Percentiles rank a stretch among this genome's conserved stretches.
These are phyloP conservation scores for Stomatorhinus ivindoensis DNA, from an alignment of 2,113 vertebrate species.

Conservation along the genomic window DNA sequence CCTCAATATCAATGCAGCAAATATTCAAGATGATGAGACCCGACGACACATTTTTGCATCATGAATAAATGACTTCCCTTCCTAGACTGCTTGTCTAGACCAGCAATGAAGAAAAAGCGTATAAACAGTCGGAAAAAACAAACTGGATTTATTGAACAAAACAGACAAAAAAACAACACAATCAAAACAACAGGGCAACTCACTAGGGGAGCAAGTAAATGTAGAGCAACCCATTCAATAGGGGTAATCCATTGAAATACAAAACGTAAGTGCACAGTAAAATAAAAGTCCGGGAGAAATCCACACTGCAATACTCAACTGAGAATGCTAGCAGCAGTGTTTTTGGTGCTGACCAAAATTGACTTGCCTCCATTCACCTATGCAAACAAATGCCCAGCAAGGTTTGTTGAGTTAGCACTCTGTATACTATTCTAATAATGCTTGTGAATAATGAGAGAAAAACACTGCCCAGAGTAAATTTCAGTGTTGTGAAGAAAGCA, in stretches of 20 bases:
- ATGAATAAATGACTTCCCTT: neutral
- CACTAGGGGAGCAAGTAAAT: neutral
- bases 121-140: neutral
- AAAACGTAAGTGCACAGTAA: neutral
- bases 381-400: neutral
- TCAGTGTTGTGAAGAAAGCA: neutral
- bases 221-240: neutral
- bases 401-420: neutral
- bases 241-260: neutral
- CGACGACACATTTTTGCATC: neutral
- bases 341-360: neutral
- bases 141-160: neutral
- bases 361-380: neutral
- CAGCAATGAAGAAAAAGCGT: neutral
- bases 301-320: neutral
- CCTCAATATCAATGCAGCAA: neutral
- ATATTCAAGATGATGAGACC: neutral
- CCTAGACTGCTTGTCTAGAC: neutral
- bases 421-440: neutral
- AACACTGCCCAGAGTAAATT: neutral
- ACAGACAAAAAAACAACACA: neutral
- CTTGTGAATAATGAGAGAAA: neutral
- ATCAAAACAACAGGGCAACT: neutral
- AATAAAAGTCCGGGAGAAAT: neutral
- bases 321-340: neutral